These are phyloP conservation scores for Chelon labrosus DNA, from an alignment of 2,797 vertebrate species.

Conservation along the genomic window DNA sequence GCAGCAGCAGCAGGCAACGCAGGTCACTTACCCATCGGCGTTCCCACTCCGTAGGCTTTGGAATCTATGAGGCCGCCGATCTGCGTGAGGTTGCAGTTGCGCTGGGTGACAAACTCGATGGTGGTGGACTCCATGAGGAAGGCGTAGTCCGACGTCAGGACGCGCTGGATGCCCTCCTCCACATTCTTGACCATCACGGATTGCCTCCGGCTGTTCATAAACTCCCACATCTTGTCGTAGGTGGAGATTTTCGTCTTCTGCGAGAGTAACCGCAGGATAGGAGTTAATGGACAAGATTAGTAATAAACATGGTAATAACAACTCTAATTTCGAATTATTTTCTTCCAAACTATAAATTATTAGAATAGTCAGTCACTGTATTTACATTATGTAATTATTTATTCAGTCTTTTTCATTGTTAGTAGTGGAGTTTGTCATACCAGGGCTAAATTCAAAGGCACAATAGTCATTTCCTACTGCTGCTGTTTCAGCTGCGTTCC, in stretches of 20 bases:
- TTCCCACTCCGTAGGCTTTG: constrained; percentile 98
- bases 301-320: not conserved
- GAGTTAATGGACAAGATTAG: not conserved
- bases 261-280: constrained; percentile 2
- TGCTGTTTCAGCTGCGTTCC: too few species aligned
- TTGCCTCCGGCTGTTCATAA: constrained; percentile 97
- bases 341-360: too few species aligned
- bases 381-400: too few species aligned
- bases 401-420: too few species aligned
- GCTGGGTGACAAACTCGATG: constrained; percentile 97
- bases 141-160: constrained; percentile 96
- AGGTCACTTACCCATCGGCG: constrained; percentile 91
- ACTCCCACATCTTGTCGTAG: constrained; percentile 99
- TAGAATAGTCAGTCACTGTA: too few species aligned
- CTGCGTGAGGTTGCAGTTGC: constrained; percentile 99
- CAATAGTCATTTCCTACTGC: too few species aligned
- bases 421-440: too few species aligned
- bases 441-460: too few species aligned
- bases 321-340: too few species aligned
- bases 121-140: constrained; percentile 99
- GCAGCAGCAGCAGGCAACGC: constrained; percentile 1
- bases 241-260: constrained; percentile 99
- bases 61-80: constrained; percentile 98
- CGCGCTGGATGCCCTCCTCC: constrained; percentile 95
- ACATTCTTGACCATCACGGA: constrained; percentile 97